These are phyloP conservation scores for Parauchenoglanis ngamensis DNA, from an alignment of 2,797 vertebrate genomes.

Conservation along the genomic window DNA sequence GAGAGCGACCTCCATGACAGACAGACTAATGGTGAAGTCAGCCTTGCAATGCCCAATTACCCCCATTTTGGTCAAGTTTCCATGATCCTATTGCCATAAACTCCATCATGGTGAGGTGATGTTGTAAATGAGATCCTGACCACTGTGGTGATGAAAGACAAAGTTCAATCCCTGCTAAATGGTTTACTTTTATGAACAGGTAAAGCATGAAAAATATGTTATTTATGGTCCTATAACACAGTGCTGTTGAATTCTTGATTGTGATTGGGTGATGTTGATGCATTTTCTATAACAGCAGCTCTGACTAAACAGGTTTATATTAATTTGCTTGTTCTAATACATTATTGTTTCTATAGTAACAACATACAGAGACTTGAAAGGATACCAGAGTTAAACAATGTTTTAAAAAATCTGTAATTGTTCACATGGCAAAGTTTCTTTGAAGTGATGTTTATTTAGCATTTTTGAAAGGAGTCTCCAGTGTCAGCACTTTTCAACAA, in stretches of 20 bases:
- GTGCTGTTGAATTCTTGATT: not conserved
- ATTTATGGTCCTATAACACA: not conserved
- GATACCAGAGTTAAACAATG: not conserved
- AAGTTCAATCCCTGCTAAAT: conserved; percentile 8
- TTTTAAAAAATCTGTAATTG: not conserved
- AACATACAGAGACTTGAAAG: not conserved
- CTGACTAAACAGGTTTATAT: not conserved
- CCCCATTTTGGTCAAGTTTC: conserved; percentile 67
- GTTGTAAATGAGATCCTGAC: conserved; percentile 64
- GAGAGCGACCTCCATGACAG: conserved; percentile 74
- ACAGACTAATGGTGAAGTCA: conserved; percentile 79
- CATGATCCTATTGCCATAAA: conserved; percentile 60
- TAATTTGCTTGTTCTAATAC: not conserved
- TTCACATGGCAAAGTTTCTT: not conserved
- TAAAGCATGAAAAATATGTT: conserved; percentile 39
- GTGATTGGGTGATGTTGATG: not conserved
- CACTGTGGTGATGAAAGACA: conserved; percentile 48
- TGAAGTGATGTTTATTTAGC: not conserved
- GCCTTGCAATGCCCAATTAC: conserved; percentile 76
- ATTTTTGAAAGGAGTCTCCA: not conserved
- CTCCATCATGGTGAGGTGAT: conserved; percentile 61
- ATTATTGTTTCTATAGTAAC: not conserved
- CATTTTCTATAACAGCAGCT: not conserved
- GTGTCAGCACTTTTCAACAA: not conserved
- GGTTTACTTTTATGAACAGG: conserved; percentile 53